Evolutionary conservation across 2,797 vertebrate species (phyloP), one percentile per base, ranked within the genome.

Genomic region (Mus spretus): DNA sequence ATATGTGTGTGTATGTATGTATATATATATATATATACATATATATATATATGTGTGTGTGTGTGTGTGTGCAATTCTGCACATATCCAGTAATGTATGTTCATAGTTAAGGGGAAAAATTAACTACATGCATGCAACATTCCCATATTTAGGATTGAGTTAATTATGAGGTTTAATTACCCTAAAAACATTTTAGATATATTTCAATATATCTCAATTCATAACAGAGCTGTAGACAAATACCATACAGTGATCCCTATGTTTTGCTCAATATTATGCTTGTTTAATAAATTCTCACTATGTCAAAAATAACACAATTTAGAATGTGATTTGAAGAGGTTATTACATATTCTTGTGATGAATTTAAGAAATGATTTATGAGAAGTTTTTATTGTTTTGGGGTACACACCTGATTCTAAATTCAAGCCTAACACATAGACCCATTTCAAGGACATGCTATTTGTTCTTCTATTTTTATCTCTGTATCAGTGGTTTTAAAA

Each of bases 301-400:
- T 0, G 82, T 78, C 2, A 79, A 72, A 72, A 93, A 44, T 61
- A 31, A 59, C 40, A 65, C 34, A 79, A 31, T 40, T 78, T 47
- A 70, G 50, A 85, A 59, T n/a, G 44, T 67, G 50, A 77, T 13
- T 19, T 47, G 22, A 85, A 81, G 22, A 3, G 12, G 63, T 80
- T 19, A n/a, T 44, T 10, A 17, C 13, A 77, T 55, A 10, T 37
- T 6, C 50, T 40, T 7, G 17, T 87, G n/a, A 79, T 53, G 40
- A 80, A 6, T n/a, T 57, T 77, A 72, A 12, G 50, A 80, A 47
- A 81, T 40, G 11, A 80, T 96, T 53, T 77, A 0, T 83, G 75
- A 94, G 31, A 94, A 92, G 61, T 94, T 74, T 93, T 67, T 92
- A 77, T 53, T 89, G 1, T 53, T 74, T 63, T 37, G 12, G 40